phyloP scores from a whole-genome alignment of 2,113 vertebrate species.

The Melanerpes aurifrons region DNA sequence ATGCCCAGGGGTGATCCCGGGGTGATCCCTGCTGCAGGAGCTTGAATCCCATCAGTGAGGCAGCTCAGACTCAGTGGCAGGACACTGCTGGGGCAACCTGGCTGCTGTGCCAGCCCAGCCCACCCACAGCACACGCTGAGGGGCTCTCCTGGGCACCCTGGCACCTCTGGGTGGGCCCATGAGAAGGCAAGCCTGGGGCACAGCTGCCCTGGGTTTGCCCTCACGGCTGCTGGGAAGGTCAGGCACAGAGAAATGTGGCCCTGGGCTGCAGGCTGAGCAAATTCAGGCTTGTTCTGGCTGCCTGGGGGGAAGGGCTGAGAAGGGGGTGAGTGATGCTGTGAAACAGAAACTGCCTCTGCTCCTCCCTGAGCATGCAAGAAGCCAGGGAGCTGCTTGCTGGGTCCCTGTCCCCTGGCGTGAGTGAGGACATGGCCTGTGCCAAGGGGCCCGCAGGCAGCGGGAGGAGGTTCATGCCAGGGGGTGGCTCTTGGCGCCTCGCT shows the following conservation, averaged over 20 bases:
- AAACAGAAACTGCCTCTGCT: neutral
- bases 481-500: neutral
- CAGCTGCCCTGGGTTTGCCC: neutral
- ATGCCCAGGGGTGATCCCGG: rapidly evolving
- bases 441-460: neutral
- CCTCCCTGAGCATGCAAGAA: rapidly evolving
- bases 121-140: rapidly evolving
- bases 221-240: neutral
- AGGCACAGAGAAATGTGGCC: rapidly evolving
- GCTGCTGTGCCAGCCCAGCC: neutral
- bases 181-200: neutral
- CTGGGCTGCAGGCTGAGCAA: neutral
- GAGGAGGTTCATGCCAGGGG: neutral
- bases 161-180: rapidly evolving
- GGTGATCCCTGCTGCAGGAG: rapidly evolving
- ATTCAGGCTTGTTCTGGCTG: neutral
- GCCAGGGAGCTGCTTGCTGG: neutral
- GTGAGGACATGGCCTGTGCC: neutral
- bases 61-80: neutral
- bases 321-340: neutral
- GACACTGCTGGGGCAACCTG: neutral
- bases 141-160: too few relatives aligned
- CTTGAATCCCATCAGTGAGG: rapidly evolving
- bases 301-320: rapidly evolving
- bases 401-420: neutral